Percentiles rank a stretch among this genome's conserved stretches.
phyloP scores from a whole-genome alignment of 2,888 invertebrate species.

The Phymatocera aterrima region DNA sequence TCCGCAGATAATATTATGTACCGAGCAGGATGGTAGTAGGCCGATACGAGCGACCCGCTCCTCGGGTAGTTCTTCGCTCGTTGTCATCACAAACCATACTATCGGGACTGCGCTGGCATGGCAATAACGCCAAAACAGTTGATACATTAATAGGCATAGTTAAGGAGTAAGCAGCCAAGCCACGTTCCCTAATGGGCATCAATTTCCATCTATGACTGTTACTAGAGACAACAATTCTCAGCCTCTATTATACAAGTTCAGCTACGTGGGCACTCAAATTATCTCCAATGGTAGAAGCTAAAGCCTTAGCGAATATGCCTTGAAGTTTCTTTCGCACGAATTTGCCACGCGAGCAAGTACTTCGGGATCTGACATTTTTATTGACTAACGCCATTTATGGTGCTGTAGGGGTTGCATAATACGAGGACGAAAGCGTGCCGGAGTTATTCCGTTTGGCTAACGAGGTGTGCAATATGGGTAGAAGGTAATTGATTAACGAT shows the following conservation, averaged over 20 bases:
- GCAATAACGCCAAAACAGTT: conserved; percentile 49
- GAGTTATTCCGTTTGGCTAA: conserved; percentile 53
- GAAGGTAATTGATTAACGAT: conserved; percentile 61
- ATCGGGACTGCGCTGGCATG: conserved; percentile 19
- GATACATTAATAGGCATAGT: conserved; percentile 35
- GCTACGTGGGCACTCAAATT: conserved; percentile 33
- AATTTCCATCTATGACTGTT: conserved; percentile 58
- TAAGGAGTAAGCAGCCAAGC: conserved; percentile 55
- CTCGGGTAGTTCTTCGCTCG: conserved; percentile 14
- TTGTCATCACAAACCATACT: conserved; percentile 6
- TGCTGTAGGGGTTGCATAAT: conserved; percentile 27
- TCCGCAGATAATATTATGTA: background rate
- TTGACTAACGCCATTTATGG: conserved; percentile 33
- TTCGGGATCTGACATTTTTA: conserved; percentile 21
- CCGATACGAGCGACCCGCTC: background rate
- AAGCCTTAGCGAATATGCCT: background rate
- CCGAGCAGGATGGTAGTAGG: background rate
- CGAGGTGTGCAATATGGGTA: conserved; percentile 64
- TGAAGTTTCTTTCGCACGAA: conserved; percentile 22
- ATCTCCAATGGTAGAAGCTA: conserved; percentile 3
- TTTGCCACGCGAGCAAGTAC: conserved; percentile 40
- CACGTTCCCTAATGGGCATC: conserved; percentile 57
- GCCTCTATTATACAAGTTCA: conserved; percentile 34
- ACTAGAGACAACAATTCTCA: conserved; percentile 60
- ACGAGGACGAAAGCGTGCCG: conserved; percentile 43